Percentiles rank a stretch among this genome's conserved stretches.
phyloP scores from a whole-genome alignment of 2,113 vertebrate species.

The Upupa epops region DNA sequence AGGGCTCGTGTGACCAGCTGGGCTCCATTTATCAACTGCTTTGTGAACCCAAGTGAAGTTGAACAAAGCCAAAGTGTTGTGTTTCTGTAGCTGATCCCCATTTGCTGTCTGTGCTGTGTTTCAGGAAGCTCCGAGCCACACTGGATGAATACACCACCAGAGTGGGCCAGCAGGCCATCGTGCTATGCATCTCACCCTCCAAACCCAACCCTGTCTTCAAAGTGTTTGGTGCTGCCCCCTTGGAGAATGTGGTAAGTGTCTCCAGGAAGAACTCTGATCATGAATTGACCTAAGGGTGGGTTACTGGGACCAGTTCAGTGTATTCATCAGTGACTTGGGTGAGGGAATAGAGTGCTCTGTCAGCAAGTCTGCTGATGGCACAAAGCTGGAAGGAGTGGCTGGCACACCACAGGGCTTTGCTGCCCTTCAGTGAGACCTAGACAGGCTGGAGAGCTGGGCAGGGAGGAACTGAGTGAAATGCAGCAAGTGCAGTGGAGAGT shows the following conservation, averaged over 20 bases:
- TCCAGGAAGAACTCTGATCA: accelerated
- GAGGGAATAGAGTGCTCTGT: no score
- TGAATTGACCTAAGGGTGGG: no score
- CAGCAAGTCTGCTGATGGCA: no score
- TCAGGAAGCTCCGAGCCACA: constrained; percentile 92
- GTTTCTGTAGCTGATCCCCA: background rate
- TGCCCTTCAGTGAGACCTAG: no score
- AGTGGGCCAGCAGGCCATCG: constrained; percentile 97
- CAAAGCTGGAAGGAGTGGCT: no score
- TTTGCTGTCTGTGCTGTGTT: background rate
- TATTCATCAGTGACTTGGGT: no score
- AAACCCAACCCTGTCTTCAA: constrained; percentile 98
- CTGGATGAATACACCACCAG: constrained; percentile 97
- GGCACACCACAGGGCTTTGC: no score
- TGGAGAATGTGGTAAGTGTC: constrained; percentile 95
- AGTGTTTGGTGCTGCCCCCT: constrained; percentile 95
- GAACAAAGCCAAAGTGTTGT: background rate
- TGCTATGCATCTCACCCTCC: constrained; percentile 95
- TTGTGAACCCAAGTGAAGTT: background rate
- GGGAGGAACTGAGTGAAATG: no score
- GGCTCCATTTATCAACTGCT: background rate
- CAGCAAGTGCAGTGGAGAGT: no score
- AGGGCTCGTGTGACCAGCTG: background rate
- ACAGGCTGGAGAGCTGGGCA: no score
- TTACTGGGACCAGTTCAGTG: no score